Conservation (phyloP, 2,888 invertebrate genomes). For the Volucella bombylans region DNA sequence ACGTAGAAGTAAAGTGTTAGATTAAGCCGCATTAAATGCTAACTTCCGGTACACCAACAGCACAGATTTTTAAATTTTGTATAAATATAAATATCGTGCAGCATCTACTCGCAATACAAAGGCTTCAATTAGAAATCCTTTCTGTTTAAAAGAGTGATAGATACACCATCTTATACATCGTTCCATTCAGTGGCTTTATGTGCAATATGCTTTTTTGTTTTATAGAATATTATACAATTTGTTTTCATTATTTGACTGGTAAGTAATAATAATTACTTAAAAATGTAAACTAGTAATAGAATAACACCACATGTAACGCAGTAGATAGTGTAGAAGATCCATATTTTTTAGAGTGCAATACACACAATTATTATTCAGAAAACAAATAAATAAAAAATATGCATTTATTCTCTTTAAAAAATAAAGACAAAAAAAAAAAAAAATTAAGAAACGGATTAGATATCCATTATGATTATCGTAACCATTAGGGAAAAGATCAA, state of each 20-base stretch:
- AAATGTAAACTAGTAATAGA: conserved; percentile 50
- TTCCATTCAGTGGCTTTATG: conserved; percentile 19
- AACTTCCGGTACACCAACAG: conserved; percentile 13
- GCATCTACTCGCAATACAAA: not conserved
- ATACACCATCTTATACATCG: not conserved
- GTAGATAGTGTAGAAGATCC: conserved; percentile 66
- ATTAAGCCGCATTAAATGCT: conserved; percentile 15
- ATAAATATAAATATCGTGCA: not conserved
- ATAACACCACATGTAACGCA: conserved; percentile 63
- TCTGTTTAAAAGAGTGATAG: no score
- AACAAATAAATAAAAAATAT: conserved; percentile 36
- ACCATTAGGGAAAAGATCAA: conserved; percentile 57
- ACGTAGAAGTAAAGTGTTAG: conserved; percentile 3
- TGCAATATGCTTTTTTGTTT: conserved; percentile 50
- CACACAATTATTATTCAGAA: conserved; percentile 59
- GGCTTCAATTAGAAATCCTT: no score
- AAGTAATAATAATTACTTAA: conserved; percentile 26
- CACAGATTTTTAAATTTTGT: conserved; percentile 4
- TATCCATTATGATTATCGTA: conserved; percentile 34
- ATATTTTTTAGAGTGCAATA: conserved; percentile 68
- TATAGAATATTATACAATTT: conserved; percentile 27
- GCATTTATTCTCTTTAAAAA: conserved; percentile 57
- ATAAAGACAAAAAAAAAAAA: conserved; percentile 18
- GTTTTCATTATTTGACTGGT: conserved; percentile 43
- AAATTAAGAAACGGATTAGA: conserved; percentile 24